Conservation (phyloP, 2,797 vertebrate genomes). For the Furcifer pardalis region DNA sequence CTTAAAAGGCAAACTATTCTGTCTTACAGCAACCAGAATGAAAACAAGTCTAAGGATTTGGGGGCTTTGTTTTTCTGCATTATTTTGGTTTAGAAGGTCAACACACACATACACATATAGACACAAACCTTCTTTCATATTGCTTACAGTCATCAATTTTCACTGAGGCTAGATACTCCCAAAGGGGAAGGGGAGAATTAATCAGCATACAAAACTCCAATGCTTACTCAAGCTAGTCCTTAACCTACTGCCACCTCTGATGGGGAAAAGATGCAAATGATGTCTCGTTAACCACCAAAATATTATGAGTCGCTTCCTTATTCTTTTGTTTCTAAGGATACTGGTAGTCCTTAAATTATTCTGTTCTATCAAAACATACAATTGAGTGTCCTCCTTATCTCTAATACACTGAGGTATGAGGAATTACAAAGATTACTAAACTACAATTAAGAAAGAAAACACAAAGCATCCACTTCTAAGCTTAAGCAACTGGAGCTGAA, state of each 20-base stretch:
- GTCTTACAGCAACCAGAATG: not conserved
- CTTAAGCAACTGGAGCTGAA: not conserved
- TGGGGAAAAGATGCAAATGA: constrained; percentile 72
- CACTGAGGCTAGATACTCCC: constrained; percentile 72
- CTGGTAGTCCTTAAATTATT: constrained; percentile 35
- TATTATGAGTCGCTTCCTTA: constrained; percentile 61
- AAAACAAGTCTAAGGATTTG: not conserved
- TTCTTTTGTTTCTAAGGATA: constrained; percentile 54
- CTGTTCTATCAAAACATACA: not conserved
- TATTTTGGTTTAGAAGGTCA: constrained; percentile 72
- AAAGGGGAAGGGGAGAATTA: constrained; percentile 70
- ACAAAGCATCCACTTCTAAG: too few relatives aligned
- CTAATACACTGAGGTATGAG: not conserved
- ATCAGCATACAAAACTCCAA: constrained; percentile 74
- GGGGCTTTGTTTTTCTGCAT: constrained; percentile 24
- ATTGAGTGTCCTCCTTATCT: not conserved
- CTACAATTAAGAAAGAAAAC: not conserved
- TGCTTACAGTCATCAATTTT: constrained; percentile 75
- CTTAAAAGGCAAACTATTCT: not conserved
- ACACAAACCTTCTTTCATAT: constrained; percentile 62
- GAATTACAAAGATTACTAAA: not conserved
- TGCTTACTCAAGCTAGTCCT: constrained; percentile 73
- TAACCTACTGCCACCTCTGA: constrained; percentile 73
- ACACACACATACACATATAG: constrained; percentile 2
- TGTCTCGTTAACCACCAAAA: constrained; percentile 68